Evolutionary conservation across 2,113 vertebrate species (phyloP), one percentile per base, ranked within the genome.

Genomic region (Toxotes jaculatrix): DNA sequence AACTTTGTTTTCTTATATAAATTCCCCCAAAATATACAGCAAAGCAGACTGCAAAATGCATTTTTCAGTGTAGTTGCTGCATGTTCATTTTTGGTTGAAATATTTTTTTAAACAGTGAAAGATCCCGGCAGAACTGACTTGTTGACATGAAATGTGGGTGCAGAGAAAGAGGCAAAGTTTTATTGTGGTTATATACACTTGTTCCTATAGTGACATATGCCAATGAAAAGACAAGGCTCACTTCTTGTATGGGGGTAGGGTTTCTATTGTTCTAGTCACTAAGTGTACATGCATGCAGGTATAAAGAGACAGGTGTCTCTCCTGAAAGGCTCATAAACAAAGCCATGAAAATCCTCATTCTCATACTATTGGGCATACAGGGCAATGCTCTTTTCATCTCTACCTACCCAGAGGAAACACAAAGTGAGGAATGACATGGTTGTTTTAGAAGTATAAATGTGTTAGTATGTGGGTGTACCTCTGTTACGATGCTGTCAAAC

Each of bases 281-380:
- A 60, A 79, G 79, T 75, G 27, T 40, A 77, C 14, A 81, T 72
- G 55, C 16, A 43, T 74, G 45, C 43, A 45, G 40, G 68, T 55
- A 63, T 66, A 85, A 79, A 79, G 64, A 67, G 69, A 51, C 78
- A 87, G 84, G 83, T 83, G 83, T 83, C 55, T 64, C 53, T 77
- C 53, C 55, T 84, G 40, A 84, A 87, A 88, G 70, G 66, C 32
- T 32, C 74, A 47, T 63, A 64, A 82, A 89, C 51, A 87, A 80
- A 71, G 49, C 61, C 53, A 80, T 85, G 81, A 59, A 70, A 77
- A 56, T 49, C 42, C 68, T 78, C 77, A 70, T 55, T 53, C 56
- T 74, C 72, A 17, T 59, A 81, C 75, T 57, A 67, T 59, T 55
- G 63, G 57, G 16, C 23, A 70, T 27, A 72, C 19, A 40, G 47